phyloP scores from a whole-genome alignment of 2,113 vertebrate species.

The Pteronura brasiliensis region DNA sequence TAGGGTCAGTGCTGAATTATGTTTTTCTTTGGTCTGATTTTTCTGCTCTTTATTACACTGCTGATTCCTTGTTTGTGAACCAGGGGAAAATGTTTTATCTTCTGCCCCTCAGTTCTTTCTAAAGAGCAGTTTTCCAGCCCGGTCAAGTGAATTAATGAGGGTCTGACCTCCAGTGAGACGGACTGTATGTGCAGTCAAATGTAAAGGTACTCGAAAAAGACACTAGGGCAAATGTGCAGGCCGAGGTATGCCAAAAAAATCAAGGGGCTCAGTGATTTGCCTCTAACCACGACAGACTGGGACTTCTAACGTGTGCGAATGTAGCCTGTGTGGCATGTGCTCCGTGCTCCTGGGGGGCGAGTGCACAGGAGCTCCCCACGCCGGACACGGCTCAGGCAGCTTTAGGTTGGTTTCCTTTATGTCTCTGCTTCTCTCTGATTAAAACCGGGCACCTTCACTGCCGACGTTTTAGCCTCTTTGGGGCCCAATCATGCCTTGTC shows the following conservation, averaged over 20 bases:
- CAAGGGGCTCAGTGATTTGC: not conserved
- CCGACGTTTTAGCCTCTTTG: not conserved
- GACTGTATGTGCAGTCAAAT: not conserved
- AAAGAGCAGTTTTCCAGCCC: not conserved
- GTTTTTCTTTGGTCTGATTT: not conserved
- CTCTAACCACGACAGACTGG: not conserved
- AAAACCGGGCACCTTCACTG: not conserved
- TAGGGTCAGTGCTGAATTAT: not conserved
- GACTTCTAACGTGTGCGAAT: not conserved
- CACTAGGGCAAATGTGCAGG: not conserved
- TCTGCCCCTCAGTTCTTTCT: not conserved
- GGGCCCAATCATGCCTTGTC: not conserved
- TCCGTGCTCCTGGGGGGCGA: not conserved
- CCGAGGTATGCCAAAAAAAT: not conserved
- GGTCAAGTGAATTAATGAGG: constrained; percentile 10
- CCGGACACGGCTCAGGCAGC: not conserved
- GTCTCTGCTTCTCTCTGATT: not conserved
- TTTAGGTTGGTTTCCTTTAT: not conserved
- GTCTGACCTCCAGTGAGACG: not conserved
- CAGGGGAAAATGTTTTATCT: not conserved
- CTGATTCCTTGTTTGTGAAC: not conserved
- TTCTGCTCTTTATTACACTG: not conserved
- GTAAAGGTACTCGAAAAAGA: not conserved
- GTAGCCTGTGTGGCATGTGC: not conserved
- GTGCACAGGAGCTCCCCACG: not conserved